A percentile compares a stretch with the other conserved stretches of the same genome.
Conservation (phyloP, 2,888 invertebrate species). For the Achlya flavicornis region DNA sequence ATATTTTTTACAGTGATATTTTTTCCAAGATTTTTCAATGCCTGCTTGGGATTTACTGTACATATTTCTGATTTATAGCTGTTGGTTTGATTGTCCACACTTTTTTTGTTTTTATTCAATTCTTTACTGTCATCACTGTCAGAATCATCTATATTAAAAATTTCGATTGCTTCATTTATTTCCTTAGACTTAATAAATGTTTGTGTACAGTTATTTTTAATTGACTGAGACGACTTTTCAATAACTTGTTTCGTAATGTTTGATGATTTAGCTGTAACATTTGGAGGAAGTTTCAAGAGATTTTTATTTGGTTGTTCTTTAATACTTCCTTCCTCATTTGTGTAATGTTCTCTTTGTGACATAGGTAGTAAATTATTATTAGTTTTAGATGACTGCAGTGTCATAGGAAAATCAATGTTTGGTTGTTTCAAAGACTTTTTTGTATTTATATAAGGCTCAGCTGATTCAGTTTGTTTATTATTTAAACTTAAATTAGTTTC, state of each 20-base stretch:
- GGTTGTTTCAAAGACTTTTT: slow-evolving; percentile 25
- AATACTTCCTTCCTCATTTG: slow-evolving; percentile 26
- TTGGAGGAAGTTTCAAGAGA: slow-evolving; percentile 55
- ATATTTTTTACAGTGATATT: slow-evolving; percentile 60
- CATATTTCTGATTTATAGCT: slow-evolving; percentile 23
- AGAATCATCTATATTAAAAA: slow-evolving; percentile 74
- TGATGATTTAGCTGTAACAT: slow-evolving; percentile 61
- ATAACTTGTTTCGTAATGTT: slow-evolving; percentile 26
- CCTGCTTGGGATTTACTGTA: slow-evolving; percentile 30
- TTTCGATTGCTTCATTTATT: slow-evolving; percentile 62
- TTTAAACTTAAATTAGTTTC: slow-evolving; percentile 22
- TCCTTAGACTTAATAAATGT: slow-evolving; percentile 38
- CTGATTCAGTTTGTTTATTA: slow-evolving; percentile 17
- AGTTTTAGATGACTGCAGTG: slow-evolving; percentile 15
- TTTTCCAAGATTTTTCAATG: slow-evolving; percentile 57
- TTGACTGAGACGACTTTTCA: slow-evolving; percentile 25
- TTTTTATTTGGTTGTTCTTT: slow-evolving; percentile 44
- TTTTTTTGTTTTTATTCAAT: slow-evolving; percentile 29
- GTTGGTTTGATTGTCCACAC: slow-evolving; percentile 16
- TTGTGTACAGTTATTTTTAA: slow-evolving; percentile 32
- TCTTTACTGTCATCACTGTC: slow-evolving; percentile 59
- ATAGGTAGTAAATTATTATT: slow-evolving; percentile 19
- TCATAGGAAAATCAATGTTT: slow-evolving; percentile 9
- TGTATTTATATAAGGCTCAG: slow-evolving; percentile 23
- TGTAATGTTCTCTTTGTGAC: slow-evolving; percentile 21